Evolutionary conservation across 37 sponge, comb jelly and placozoan genomes (phyloP).

Genomic region (Diacarnus erythraeanus): DNA sequence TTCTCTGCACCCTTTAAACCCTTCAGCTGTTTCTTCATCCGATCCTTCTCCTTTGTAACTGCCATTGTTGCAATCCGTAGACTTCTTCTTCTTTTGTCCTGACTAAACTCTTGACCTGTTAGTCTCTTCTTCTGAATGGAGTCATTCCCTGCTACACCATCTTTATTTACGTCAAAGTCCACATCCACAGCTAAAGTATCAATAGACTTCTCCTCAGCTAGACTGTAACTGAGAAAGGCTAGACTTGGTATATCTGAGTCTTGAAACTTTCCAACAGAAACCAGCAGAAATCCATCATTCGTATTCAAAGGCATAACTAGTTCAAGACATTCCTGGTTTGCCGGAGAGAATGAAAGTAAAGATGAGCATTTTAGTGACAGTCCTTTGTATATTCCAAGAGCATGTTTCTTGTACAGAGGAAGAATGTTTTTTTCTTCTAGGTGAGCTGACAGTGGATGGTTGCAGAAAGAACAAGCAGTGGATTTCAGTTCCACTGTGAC

Average conservation of each 20-base stretch:
- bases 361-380: neutral
- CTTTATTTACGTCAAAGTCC: neutral
- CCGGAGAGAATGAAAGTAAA: neutral
- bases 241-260: neutral
- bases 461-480: conserved; percentile 21
- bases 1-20: neutral
- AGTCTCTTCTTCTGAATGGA: neutral
- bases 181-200: neutral
- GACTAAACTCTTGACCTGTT: neutral
- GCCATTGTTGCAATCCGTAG: neutral
- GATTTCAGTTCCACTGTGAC: conserved; percentile 1
- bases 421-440: neutral
- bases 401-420: neutral
- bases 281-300: neutral
- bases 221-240: neutral
- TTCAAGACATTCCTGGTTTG: neutral
- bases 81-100: conserved; percentile 3
- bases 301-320: neutral
- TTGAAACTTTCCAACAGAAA: conserved; percentile 3
- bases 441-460: conserved; percentile 22
- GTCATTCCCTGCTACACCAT: neutral
- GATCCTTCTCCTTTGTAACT: neutral
- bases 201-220: neutral
- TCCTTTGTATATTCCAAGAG: neutral
- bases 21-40: neutral